Evolutionary conservation across 2,888 invertebrate species (phyloP).

Genomic region (Polydesmus complanatus): DNA sequence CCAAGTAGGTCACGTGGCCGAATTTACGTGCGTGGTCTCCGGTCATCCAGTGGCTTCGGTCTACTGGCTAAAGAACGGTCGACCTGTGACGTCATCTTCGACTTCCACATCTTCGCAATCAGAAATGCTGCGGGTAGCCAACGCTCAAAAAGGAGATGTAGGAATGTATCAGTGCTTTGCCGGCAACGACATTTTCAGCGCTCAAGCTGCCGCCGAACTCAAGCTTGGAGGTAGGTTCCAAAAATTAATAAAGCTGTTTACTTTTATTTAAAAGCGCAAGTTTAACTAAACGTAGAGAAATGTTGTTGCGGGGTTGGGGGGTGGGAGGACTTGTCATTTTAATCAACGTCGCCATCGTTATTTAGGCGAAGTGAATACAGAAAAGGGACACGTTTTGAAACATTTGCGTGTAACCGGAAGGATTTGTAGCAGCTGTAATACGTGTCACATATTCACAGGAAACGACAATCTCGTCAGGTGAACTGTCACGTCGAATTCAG

Average conservation of each 20-base stretch:
- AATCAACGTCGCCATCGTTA: too few species aligned
- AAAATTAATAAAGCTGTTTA: background rate
- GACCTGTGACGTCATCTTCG: background rate
- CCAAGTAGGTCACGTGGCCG: conserved; percentile 8
- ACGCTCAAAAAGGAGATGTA: conserved; percentile 9
- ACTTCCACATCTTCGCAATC: background rate
- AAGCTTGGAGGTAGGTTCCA: conserved; percentile 27
- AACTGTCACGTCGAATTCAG: background rate
- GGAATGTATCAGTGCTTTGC: conserved; percentile 18
- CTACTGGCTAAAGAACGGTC: conserved; percentile 12
- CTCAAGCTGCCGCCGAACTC: conserved; percentile 29
- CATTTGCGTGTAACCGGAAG: background rate
- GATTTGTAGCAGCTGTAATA: background rate
- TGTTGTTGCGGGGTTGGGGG: background rate
- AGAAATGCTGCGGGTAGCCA: background rate
- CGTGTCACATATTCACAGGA: background rate
- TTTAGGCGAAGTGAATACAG: too few species aligned
- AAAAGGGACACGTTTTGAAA: too few species aligned
- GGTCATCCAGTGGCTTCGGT: conserved; percentile 9
- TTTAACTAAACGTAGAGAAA: background rate
- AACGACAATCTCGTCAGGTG: background rate
- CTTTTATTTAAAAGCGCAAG: background rate
- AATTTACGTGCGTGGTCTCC: conserved; percentile 8
- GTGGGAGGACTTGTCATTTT: background rate
- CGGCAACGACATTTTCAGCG: conserved; percentile 25